phyloP scores from a whole-genome alignment of 2,888 invertebrate genomes.

The Boloria euphrosyne region DNA sequence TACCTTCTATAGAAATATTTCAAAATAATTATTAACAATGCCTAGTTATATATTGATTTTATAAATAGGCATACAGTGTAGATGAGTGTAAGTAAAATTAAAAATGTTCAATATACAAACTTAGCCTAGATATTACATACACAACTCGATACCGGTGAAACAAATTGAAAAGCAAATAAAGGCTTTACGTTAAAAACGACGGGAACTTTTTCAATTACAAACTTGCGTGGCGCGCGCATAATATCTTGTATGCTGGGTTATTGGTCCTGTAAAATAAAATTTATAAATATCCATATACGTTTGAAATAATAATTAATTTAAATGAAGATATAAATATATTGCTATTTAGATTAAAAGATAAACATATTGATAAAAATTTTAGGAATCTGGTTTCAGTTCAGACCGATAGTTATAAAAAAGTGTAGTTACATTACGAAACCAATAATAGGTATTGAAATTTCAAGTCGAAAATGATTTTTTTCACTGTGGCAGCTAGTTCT shows the following conservation, averaged over 20 bases:
- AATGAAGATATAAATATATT: neutral
- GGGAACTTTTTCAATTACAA: slow-evolving; percentile 80
- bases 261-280: slow-evolving; percentile 44
- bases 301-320: slow-evolving; percentile 2
- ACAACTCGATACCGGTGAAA: slow-evolving; percentile 53
- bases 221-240: slow-evolving; percentile 69
- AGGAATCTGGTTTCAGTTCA: too few relatives aligned
- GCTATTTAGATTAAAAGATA: too few relatives aligned
- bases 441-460: slow-evolving; percentile 17
- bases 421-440: neutral
- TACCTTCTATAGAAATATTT: neutral
- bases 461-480: slow-evolving; percentile 23
- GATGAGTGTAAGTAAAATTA: slow-evolving; percentile 43
- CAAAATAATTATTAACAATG: slow-evolving; percentile 2
- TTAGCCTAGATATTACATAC: slow-evolving; percentile 49
- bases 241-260: slow-evolving; percentile 52
- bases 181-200: slow-evolving; percentile 61
- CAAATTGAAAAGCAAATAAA: slow-evolving; percentile 64
- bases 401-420: too few relatives aligned
- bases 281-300: slow-evolving; percentile 27
- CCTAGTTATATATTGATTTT: slow-evolving; percentile 1
- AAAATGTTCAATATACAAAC: slow-evolving; percentile 52
- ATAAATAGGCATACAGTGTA: neutral
- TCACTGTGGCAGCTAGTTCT: slow-evolving; percentile 48
- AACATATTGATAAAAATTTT: too few relatives aligned